Percentiles rank a stretch among this genome's conserved stretches.
Conservation (phyloP, 2,888 invertebrate genomes). For the Agrochola lota region DNA sequence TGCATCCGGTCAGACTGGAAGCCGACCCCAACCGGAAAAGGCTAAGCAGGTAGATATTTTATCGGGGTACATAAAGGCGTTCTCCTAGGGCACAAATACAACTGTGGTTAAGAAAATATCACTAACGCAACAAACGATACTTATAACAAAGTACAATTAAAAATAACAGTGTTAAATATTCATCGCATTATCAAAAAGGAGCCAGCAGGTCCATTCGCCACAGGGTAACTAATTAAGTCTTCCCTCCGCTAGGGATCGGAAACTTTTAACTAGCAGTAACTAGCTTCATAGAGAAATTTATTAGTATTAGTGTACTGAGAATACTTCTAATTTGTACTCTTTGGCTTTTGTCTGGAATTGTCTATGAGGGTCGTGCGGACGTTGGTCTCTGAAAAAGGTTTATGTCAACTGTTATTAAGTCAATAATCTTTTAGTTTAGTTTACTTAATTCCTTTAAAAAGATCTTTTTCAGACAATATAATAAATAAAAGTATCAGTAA, state of each 20-base stretch:
- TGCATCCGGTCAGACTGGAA: not conserved
- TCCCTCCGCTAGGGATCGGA: conserved; percentile 61
- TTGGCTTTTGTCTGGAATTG: conserved; percentile 18
- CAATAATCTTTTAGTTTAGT: too few species aligned
- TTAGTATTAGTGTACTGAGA: conserved; percentile 37
- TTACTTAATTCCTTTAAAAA: not conserved
- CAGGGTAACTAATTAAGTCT: conserved; percentile 72
- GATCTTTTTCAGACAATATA: not conserved
- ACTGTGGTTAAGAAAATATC: not conserved
- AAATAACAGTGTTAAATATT: conserved; percentile 50
- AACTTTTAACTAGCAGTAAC: conserved; percentile 75
- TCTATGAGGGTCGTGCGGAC: not conserved
- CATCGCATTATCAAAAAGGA: conserved; percentile 40
- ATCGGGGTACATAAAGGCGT: not conserved
- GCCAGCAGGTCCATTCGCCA: conserved; percentile 14
- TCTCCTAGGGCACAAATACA: not conserved
- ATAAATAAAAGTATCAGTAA: not conserved
- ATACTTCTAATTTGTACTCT: conserved; percentile 17
- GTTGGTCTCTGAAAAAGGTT: conserved; percentile 1
- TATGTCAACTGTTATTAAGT: not conserved
- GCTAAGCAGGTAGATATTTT: not conserved
- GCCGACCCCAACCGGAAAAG: not conserved
- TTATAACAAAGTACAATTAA: conserved; percentile 27
- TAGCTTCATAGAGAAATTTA: conserved; percentile 51
- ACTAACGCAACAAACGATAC: not conserved